A percentile compares a stretch with the other conserved stretches of the same genome.
These are phyloP conservation scores for Drosophila busckii DNA, from an alignment of 1,140 invertebrate genomes.

Conservation along the genomic window DNA sequence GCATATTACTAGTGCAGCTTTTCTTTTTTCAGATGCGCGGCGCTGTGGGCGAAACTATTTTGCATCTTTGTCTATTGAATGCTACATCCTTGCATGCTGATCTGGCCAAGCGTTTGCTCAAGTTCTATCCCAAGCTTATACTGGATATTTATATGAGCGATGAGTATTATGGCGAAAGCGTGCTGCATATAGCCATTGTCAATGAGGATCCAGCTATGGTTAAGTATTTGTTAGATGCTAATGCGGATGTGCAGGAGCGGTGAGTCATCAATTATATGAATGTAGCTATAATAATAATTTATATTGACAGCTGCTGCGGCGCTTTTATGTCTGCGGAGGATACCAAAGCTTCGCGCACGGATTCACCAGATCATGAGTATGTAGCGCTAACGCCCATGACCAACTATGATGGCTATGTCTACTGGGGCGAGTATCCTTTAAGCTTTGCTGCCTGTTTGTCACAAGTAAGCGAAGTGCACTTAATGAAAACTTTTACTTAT, in stretches of 20 bases:
- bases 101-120: slow-evolving; percentile 93
- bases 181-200: slow-evolving; percentile 97
- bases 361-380: slow-evolving; percentile 95
- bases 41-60: slow-evolving; percentile 95
- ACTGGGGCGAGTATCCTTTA: slow-evolving; percentile 98
- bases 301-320: slow-evolving; percentile 85
- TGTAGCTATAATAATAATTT: background rate
- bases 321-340: slow-evolving; percentile 99
- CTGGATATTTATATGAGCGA: slow-evolving; percentile 97
- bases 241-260: slow-evolving; percentile 93
- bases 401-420: slow-evolving; percentile 98
- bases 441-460: slow-evolving; percentile 97
- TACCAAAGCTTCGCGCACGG: slow-evolving; percentile 93
- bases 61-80: slow-evolving; percentile 95
- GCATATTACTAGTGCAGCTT: no score
- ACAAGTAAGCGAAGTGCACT: slow-evolving; percentile 80
- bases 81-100: slow-evolving; percentile 94
- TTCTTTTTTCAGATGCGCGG: slow-evolving; percentile 88
- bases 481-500: background rate
- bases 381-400: slow-evolving; percentile 91
- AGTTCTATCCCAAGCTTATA: slow-evolving; percentile 96
- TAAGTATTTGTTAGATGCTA: slow-evolving; percentile 95
- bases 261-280: slow-evolving; percentile 7
- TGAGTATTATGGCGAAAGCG: slow-evolving; percentile 97
- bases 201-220: slow-evolving; percentile 99